Evolutionary conservation across 1,140 invertebrate genomes (phyloP).

Genomic region (Neotoxoptera formosana): DNA sequence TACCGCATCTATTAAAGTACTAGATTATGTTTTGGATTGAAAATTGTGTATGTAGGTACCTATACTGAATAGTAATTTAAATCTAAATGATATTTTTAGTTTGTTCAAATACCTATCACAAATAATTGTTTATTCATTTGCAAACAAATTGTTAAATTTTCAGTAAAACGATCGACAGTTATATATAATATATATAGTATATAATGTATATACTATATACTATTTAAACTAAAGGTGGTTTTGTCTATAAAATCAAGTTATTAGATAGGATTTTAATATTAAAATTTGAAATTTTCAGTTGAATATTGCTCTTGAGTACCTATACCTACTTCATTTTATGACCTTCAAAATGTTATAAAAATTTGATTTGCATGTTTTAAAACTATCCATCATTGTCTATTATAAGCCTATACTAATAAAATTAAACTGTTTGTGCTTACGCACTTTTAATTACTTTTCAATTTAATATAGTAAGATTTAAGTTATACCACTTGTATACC

Average conservation of each 20-base stretch:
- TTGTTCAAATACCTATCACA: background rate
- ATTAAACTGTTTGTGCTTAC: background rate
- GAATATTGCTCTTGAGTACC: background rate
- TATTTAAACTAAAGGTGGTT: background rate
- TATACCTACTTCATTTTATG: background rate
- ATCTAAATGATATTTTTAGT: background rate
- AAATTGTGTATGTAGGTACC: background rate
- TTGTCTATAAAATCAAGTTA: background rate
- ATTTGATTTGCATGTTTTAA: background rate
- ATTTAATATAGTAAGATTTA: background rate
- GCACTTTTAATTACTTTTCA: background rate
- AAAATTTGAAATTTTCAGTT: background rate
- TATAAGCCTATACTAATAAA: background rate
- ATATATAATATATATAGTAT: background rate
- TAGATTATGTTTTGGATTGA: background rate
- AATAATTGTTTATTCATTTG: background rate
- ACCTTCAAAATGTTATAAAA: background rate
- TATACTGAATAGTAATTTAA: background rate
- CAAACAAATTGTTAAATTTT: background rate
- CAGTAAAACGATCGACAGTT: background rate
- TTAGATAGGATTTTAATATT: background rate
- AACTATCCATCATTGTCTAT: background rate
- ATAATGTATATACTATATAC: background rate
- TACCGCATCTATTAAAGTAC: background rate
- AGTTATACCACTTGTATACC: too few species aligned